A percentile compares a stretch with the other conserved stretches of the same genome.
These are phyloP conservation scores for Mesocentrotus franciscanus DNA, from an alignment of 53 echinoderm and acorn worm species.

Conservation along the genomic window DNA sequence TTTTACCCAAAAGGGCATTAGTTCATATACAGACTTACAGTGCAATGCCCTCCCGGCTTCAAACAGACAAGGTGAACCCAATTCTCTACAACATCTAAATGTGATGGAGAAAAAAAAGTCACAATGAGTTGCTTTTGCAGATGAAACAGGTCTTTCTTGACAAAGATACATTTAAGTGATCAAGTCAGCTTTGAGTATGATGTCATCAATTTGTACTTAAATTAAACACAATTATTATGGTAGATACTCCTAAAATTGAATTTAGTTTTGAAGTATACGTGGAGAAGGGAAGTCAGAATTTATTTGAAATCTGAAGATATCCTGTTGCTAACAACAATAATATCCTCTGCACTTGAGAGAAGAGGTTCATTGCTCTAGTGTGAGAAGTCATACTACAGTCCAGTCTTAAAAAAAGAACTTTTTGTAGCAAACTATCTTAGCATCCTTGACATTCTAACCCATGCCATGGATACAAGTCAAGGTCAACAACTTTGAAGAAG, in stretches of 20 bases:
- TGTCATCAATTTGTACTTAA: neutral
- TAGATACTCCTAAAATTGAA: neutral
- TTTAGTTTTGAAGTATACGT: neutral
- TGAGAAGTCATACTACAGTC: too few species aligned
- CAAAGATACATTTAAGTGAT: too few species aligned
- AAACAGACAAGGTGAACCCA: too few species aligned
- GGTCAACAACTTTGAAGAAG: neutral
- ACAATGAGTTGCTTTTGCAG: too few species aligned
- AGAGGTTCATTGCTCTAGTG: neutral
- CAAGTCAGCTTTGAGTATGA: too few species aligned
- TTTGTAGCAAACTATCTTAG: neutral
- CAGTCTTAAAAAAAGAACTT: neutral
- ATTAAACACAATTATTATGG: neutral
- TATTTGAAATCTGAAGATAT: neutral
- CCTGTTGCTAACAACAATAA: neutral
- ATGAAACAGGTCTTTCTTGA: too few species aligned
- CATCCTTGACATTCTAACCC: neutral
- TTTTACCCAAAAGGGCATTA: too few species aligned
- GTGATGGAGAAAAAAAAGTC: too few species aligned
- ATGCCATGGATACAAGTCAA: neutral
- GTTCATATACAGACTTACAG: too few species aligned
- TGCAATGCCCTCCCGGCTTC: too few species aligned
- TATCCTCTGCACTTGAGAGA: neutral
- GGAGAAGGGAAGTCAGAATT: neutral
- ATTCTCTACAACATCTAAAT: too few species aligned